phyloP scores from a whole-genome alignment of 2,113 vertebrate species.

The Podarcis raffonei region DNA sequence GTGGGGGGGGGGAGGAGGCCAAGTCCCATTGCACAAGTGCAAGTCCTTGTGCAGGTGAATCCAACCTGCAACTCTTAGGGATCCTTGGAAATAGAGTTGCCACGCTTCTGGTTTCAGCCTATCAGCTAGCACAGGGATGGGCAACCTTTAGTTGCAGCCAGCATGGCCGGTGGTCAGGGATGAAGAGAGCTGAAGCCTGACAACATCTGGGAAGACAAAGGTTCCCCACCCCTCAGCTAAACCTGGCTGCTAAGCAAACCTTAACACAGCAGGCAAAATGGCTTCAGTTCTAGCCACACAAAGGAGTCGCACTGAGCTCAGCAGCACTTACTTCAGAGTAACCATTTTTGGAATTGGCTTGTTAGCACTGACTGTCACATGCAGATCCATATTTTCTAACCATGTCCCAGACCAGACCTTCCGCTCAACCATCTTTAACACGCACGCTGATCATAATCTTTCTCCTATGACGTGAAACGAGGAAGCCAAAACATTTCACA shows the following conservation, averaged over 20 bases:
- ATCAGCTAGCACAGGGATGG: too few species aligned
- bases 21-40: too few species aligned
- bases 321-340: background rate
- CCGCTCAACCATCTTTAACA: too few species aligned
- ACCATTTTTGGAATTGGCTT: background rate
- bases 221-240: too few species aligned
- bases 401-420: background rate
- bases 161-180: background rate
- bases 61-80: too few species aligned
- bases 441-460: background rate
- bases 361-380: background rate
- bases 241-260: background rate
- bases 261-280: background rate
- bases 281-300: background rate
- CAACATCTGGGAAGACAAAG: background rate
- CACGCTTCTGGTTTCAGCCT: too few species aligned
- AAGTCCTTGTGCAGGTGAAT: too few species aligned
- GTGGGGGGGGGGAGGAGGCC: too few species aligned
- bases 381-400: background rate
- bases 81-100: too few species aligned
- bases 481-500: constrained; percentile 4
- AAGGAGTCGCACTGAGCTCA: background rate
- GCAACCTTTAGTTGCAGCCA: too few species aligned
- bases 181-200: background rate
- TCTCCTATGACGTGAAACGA: constrained; percentile 18